phyloP scores from a whole-genome alignment of 2,113 vertebrate species.

The Tenrec ecaudatus region DNA sequence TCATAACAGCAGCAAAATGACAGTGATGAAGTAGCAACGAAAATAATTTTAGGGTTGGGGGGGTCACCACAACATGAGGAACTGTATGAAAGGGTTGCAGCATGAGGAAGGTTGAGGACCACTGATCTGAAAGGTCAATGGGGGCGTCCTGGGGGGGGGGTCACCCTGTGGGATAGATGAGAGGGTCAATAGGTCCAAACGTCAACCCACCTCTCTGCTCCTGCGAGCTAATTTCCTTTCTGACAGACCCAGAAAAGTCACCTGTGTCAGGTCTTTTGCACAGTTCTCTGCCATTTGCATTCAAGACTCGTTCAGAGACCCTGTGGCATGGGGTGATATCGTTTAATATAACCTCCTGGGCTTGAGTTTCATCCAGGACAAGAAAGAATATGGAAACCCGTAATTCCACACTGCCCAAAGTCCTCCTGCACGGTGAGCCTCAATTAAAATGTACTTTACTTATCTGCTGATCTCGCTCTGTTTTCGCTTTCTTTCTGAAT shows the following conservation, averaged over 20 bases:
- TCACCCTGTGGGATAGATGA: too few relatives aligned
- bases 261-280: constrained; percentile 22
- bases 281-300: constrained; percentile 31
- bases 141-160: neutral
- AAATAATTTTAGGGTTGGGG: too few relatives aligned
- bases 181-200: neutral
- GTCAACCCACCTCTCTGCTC: neutral
- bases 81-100: too few relatives aligned
- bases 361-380: constrained; percentile 62
- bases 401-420: constrained; percentile 61
- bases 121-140: neutral
- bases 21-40: too few relatives aligned
- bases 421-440: constrained; percentile 33
- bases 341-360: constrained; percentile 58
- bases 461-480: constrained; percentile 76
- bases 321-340: constrained; percentile 42
- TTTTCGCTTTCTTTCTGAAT: constrained; percentile 47
- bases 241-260: constrained; percentile 46
- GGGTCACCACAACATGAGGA: too few relatives aligned
- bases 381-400: constrained; percentile 65
- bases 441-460: constrained; percentile 81
- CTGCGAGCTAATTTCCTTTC: constrained; percentile 22
- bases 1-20: too few relatives aligned
- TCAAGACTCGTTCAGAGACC: constrained; percentile 5
- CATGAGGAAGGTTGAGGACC: too few relatives aligned